phyloP scores from a whole-genome alignment of 2,888 invertebrate genomes.

The Abrostola tripartita region DNA sequence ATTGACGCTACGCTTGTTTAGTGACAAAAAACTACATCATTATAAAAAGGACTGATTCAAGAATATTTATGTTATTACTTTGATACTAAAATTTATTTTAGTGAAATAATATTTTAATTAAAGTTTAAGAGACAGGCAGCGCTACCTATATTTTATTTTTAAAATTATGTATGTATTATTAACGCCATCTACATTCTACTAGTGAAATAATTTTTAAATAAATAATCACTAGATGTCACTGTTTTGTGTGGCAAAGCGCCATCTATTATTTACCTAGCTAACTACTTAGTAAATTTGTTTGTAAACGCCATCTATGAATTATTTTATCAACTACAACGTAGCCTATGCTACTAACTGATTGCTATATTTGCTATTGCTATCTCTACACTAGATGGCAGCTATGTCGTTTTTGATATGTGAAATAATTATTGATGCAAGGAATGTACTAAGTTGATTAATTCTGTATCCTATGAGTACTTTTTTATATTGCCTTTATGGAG shows the following conservation, averaged over 20 bases:
- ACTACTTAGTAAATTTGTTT: not conserved
- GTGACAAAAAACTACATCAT: slow-evolving; percentile 42
- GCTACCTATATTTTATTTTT: slow-evolving; percentile 31
- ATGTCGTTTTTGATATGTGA: not conserved
- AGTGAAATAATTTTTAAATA: rapidly evolving
- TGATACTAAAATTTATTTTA: no score
- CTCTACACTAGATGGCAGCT: not conserved
- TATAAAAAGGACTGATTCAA: slow-evolving; percentile 8
- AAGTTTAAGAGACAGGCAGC: slow-evolving; percentile 5
- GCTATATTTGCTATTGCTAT: no score
- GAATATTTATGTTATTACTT: not conserved
- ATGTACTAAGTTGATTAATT: no score
- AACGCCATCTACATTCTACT: slow-evolving; percentile 14
- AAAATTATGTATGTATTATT: not conserved
- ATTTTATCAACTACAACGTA: not conserved
- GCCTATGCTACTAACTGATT: not conserved
- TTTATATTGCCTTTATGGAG: no score
- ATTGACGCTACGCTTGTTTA: slow-evolving; percentile 58
- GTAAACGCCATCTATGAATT: not conserved
- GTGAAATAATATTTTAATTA: no score
- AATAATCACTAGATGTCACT: not conserved
- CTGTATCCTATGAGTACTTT: no score
- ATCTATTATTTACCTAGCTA: slow-evolving; percentile 14
- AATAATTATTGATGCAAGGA: no score
- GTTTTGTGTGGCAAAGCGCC: not conserved